phyloP scores from a whole-genome alignment of 2,113 vertebrate genomes.

The Ceyx margarethae region DNA sequence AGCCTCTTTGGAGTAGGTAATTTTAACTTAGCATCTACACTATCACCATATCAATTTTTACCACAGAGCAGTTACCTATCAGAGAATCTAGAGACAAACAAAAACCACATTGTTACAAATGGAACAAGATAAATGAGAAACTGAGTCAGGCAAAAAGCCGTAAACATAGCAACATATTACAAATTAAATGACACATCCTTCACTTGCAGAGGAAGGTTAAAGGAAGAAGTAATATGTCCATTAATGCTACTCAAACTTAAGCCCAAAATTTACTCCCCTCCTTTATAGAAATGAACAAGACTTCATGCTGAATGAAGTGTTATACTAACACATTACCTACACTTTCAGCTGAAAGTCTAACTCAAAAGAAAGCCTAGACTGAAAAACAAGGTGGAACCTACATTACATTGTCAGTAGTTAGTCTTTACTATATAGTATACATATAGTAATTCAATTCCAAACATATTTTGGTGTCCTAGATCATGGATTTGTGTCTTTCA shows the following conservation, averaged over 20 bases:
- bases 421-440: not conserved
- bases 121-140: not conserved
- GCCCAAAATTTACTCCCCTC: not conserved
- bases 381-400: not conserved
- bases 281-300: not conserved
- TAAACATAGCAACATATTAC: not conserved
- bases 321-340: not conserved
- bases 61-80: not conserved
- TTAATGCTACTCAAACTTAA: not conserved
- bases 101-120: not conserved
- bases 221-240: not conserved
- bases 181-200: not conserved
- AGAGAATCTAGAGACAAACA: not conserved
- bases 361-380: not conserved
- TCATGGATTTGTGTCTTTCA: not conserved
- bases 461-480: not conserved
- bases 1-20: not conserved
- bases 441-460: not conserved
- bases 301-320: not conserved
- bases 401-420: not conserved
- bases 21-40: not conserved
- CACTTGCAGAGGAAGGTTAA: no score
- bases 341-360: not conserved
- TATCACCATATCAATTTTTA: not conserved
- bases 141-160: not conserved